Conservation (phyloP, 2,888 invertebrate genomes). For the Frankliniella fusca region DNA sequence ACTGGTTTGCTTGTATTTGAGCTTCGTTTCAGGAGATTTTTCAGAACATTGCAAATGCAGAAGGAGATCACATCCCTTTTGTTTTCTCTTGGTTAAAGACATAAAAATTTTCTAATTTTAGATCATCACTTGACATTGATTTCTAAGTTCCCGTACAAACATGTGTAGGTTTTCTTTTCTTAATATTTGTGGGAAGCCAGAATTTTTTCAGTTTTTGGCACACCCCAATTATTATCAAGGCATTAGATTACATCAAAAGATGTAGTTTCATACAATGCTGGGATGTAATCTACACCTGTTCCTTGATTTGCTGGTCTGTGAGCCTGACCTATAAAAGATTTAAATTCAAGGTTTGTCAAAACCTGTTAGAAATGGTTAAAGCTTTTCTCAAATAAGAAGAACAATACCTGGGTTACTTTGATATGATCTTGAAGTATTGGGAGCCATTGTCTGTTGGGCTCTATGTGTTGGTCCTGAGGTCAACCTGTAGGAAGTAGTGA, state of each 20-base stretch:
- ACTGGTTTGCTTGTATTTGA: too few relatives aligned
- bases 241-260: neutral
- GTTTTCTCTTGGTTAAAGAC: neutral
- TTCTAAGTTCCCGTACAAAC: neutral
- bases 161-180: neutral
- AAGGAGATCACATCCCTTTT: too few relatives aligned
- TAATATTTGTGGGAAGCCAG: neutral
- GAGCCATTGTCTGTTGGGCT: too few relatives aligned
- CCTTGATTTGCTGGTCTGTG: neutral
- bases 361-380: too few relatives aligned
- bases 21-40: too few relatives aligned
- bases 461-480: too few relatives aligned
- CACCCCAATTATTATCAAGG: neutral
- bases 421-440: too few relatives aligned
- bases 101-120: neutral
- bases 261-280: slow-evolving; percentile 1
- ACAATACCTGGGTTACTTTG: too few relatives aligned
- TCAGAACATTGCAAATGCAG: too few relatives aligned
- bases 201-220: neutral
- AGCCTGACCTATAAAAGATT: neutral
- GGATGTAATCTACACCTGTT: neutral
- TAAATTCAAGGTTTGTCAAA: neutral
- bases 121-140: neutral
- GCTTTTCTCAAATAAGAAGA: too few relatives aligned
- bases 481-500: too few relatives aligned